phyloP scores from a whole-genome alignment of 2,888 invertebrate genomes.

The Philopedon plagiatum region DNA sequence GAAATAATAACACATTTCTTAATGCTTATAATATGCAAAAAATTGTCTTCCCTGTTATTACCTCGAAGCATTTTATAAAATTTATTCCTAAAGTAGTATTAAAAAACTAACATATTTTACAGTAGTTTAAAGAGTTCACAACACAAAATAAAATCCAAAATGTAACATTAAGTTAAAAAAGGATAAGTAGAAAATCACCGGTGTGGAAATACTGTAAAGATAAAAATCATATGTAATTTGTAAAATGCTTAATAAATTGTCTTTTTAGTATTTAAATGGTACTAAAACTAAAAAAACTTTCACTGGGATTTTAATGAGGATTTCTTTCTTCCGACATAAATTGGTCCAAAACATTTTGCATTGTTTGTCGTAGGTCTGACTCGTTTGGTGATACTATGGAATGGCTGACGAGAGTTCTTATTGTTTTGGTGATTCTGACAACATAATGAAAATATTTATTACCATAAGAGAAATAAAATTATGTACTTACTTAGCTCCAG shows the following conservation, averaged over 20 bases:
- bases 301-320: conserved; percentile 61
- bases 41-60: neutral
- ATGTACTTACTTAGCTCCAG: conserved; percentile 70
- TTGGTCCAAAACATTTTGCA: conserved; percentile 72
- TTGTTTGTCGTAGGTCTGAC: conserved; percentile 69
- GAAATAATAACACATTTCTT: conserved; percentile 3
- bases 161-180: conserved; percentile 26
- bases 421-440: conserved; percentile 71
- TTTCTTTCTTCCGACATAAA: conserved; percentile 72
- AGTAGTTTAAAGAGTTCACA: neutral
- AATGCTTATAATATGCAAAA: neutral
- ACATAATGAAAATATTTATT: conserved; percentile 16
- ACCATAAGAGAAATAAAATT: neutral
- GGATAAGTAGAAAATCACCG: conserved; percentile 34
- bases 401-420: conserved; percentile 68
- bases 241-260: conserved; percentile 10
- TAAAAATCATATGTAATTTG: conserved; percentile 27
- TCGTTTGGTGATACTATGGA: conserved; percentile 63
- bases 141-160: conserved; percentile 42
- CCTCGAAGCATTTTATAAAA: neutral
- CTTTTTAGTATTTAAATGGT: conserved; percentile 23
- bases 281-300: conserved; percentile 33
- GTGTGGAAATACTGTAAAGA: conserved; percentile 27
- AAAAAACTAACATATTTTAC: neutral
- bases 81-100: neutral